Evolutionary conservation across 2,797 vertebrate species (phyloP).

Genomic region (Melanotaenia parkinsoni): DNA sequence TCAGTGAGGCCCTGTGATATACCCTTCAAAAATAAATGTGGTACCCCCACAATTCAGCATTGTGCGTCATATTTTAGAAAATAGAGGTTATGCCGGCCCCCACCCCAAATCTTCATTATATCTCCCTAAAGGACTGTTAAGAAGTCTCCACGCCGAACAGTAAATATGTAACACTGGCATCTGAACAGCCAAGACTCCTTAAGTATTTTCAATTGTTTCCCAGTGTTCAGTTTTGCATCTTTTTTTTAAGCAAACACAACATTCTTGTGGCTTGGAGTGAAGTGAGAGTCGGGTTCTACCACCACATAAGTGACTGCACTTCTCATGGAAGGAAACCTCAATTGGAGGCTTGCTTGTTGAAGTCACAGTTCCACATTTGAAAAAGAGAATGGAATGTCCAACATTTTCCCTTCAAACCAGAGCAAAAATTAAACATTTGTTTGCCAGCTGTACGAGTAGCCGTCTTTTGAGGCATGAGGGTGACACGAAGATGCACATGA

Average conservation of each 20-base stretch:
- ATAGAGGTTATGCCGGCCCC: no score
- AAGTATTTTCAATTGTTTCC: constrained; percentile 53
- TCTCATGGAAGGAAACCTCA: constrained; percentile 75
- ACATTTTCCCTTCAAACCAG: constrained; percentile 48
- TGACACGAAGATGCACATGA: constrained; percentile 49
- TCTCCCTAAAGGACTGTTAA: no score
- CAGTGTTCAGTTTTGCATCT: constrained; percentile 42
- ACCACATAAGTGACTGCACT: constrained; percentile 69
- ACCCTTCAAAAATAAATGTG: background rate
- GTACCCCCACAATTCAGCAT: background rate
- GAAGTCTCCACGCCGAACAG: no score
- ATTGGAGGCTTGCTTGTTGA: constrained; percentile 73
- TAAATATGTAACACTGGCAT: no score
- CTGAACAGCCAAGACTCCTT: background rate
- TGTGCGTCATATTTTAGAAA: no score
- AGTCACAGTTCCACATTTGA: constrained; percentile 72
- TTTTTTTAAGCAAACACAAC: constrained; percentile 65
- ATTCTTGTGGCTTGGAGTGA: constrained; percentile 75
- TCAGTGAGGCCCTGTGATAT: background rate
- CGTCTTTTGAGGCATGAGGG: constrained; percentile 33
- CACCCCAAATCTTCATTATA: no score
- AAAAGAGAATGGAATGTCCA: constrained; percentile 57
- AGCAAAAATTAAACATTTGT: constrained; percentile 39
- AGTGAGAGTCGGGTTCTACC: constrained; percentile 57
- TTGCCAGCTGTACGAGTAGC: constrained; percentile 49